phyloP scores from a whole-genome alignment of 1,140 invertebrate genomes.

The Aporrectodea caliginosa region DNA sequence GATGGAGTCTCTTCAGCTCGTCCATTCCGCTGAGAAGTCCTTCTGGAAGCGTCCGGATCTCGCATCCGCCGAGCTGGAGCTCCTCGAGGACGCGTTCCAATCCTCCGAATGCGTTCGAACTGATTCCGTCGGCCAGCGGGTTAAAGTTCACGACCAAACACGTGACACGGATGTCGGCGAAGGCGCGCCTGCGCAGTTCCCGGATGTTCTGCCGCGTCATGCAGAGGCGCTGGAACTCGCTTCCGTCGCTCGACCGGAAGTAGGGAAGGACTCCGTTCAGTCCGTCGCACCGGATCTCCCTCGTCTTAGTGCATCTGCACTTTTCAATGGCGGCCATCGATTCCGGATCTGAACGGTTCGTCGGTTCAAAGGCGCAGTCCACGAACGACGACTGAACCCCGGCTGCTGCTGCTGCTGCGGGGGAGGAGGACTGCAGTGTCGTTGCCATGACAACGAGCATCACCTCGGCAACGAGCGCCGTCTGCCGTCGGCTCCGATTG shows the following conservation, averaged over 20 bases:
- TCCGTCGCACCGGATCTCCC: not conserved
- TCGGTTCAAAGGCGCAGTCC: too few species aligned
- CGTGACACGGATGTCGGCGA: conserved; percentile 9
- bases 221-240: not conserved
- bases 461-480: too few species aligned
- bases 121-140: conserved; percentile 22
- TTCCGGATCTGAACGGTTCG: too few species aligned
- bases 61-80: conserved; percentile 28
- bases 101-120: conserved; percentile 14
- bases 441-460: too few species aligned
- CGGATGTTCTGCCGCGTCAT: not conserved
- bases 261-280: not conserved
- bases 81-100: conserved; percentile 20
- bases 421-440: too few species aligned
- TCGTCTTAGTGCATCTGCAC: not conserved
- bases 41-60: conserved; percentile 13
- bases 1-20: conserved; percentile 20
- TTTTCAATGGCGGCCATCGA: not conserved
- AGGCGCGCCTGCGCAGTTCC: not conserved
- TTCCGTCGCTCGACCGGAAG: not conserved
- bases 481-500: too few species aligned
- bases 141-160: conserved; percentile 27
- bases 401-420: too few species aligned
- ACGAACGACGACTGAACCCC: too few species aligned
- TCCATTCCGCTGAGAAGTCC: conserved; percentile 18